Conservation (phyloP, 2,888 invertebrate genomes). For the Drosophila gaucha region DNA sequence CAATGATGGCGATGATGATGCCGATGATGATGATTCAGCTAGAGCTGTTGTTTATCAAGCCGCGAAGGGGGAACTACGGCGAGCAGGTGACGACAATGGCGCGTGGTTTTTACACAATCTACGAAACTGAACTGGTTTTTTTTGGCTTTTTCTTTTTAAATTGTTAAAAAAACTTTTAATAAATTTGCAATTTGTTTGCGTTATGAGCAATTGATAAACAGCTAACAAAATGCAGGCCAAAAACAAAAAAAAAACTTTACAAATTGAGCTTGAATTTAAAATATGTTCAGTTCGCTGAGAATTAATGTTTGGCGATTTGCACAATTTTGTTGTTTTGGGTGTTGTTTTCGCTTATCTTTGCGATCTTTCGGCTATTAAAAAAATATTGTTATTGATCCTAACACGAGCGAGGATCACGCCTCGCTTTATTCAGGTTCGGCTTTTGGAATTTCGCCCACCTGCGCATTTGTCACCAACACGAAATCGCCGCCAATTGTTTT, state of each 20-base stretch:
- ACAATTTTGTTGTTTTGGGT: conserved; percentile 3
- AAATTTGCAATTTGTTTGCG: conserved; percentile 40
- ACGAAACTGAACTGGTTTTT: conserved; percentile 46
- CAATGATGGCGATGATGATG: conserved; percentile 2
- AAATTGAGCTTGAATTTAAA: conserved; percentile 2
- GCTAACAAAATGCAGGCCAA: conserved; percentile 3
- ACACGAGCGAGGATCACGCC: conserved; percentile 24
- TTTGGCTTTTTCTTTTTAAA: conserved; percentile 15
- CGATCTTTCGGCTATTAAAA: conserved; percentile 6
- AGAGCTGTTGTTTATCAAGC: conserved; percentile 18
- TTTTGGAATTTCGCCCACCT: conserved; percentile 28
- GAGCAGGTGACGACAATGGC: conserved; percentile 54
- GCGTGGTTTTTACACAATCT: conserved; percentile 56
- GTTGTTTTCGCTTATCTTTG: conserved; percentile 9
- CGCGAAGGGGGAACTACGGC: conserved; percentile 45
- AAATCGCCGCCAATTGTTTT: not conserved
- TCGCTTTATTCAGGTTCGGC: no score
- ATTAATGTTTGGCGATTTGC: conserved; percentile 12
- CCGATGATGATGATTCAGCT: conserved; percentile 23
- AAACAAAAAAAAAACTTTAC: conserved; percentile 1
- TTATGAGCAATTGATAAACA: conserved; percentile 23
- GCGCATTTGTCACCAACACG: conserved; percentile 29
- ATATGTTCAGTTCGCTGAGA: conserved; percentile 4
- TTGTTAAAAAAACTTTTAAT: conserved; percentile 10
- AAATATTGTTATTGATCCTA: conserved; percentile 43